phyloP scores from a whole-genome alignment of 1,140 invertebrate species.

The Proctacanthus coquilletti region DNA sequence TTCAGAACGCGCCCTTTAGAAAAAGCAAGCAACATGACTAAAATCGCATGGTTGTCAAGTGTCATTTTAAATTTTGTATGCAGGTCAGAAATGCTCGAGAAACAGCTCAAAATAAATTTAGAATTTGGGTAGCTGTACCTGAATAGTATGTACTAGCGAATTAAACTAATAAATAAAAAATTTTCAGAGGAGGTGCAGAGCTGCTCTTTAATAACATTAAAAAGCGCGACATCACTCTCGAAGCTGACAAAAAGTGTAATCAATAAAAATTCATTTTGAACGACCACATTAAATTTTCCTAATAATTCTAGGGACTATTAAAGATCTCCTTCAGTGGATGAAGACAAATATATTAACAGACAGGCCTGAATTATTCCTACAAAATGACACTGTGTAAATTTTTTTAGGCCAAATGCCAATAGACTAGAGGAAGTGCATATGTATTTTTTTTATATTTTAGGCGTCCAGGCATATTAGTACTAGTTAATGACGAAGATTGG shows the following conservation, averaged over 20 bases:
- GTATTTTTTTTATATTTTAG: conserved; percentile 34
- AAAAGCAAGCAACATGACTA: too few species aligned
- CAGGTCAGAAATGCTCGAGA: too few species aligned
- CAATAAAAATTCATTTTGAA: conserved; percentile 4
- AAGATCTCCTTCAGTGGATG: conserved; percentile 61
- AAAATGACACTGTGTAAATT: conserved; percentile 63
- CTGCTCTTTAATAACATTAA: conserved; percentile 72
- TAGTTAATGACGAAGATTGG: conserved; percentile 90
- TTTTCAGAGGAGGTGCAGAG: conserved; percentile 71
- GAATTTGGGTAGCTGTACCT: too few species aligned
- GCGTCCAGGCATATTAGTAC: conserved; percentile 78
- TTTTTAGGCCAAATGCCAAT: conserved; percentile 1
- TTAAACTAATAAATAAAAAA: too few species aligned
- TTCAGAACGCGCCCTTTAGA: too few species aligned
- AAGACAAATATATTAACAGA: conserved; percentile 72
- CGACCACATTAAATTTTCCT: conserved; percentile 3
- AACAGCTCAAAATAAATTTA: too few species aligned
- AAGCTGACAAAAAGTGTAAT: conserved; percentile 33
- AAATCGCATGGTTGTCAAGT: too few species aligned
- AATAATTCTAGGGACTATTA: conserved; percentile 49
- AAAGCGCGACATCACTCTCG: conserved; percentile 46
- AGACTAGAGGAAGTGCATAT: neutral
- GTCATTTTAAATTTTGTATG: too few species aligned
- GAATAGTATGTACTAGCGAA: too few species aligned
- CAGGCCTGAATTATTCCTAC: conserved; percentile 76